A percentile compares a stretch with the other conserved stretches of the same genome.
These are phyloP conservation scores for Salvelinus fontinalis DNA, from an alignment of 2,113 vertebrate genomes.

Conservation along the genomic window DNA sequence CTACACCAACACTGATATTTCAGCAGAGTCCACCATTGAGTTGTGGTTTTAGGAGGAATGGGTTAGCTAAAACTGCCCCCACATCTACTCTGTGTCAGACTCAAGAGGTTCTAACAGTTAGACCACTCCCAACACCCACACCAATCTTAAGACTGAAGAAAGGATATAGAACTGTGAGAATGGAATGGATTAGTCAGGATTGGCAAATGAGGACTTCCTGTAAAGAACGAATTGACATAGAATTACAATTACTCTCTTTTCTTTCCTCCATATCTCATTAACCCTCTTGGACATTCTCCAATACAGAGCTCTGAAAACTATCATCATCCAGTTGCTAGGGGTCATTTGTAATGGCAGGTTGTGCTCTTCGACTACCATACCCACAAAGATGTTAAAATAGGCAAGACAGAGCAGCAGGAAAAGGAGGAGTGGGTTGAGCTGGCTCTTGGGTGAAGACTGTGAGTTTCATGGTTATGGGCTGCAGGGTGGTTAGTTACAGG, in stretches of 20 bases:
- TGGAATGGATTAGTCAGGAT: background rate
- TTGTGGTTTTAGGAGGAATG: conserved; percentile 42
- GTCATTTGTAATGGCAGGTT: conserved; percentile 42
- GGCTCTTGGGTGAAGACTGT: conserved; percentile 1
- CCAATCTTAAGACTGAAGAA: conserved; percentile 37
- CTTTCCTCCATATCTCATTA: conserved; percentile 42
- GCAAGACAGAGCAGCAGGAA: conserved; percentile 10
- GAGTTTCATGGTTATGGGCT: background rate
- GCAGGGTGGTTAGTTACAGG: conserved; percentile 24
- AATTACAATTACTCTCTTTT: conserved; percentile 44
- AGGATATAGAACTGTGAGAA: background rate
- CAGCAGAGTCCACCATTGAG: background rate
- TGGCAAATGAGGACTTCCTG: background rate
- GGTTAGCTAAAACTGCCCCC: conserved; percentile 36
- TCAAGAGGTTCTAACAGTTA: conserved; percentile 1
- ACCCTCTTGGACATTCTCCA: conserved; percentile 28
- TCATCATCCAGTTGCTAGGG: conserved; percentile 13
- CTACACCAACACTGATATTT: background rate
- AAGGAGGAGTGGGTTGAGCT: conserved; percentile 29
- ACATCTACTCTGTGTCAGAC: too few species aligned
- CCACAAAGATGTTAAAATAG: conserved; percentile 22
- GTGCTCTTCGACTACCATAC: conserved; percentile 27
- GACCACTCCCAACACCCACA: conserved; percentile 37
- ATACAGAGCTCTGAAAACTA: conserved; percentile 23
- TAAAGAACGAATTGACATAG: background rate